Evolutionary conservation across 2,113 vertebrate species (phyloP), one percentile per base, ranked within the genome.

Genomic region (Cyprinodon tularosa): DNA sequence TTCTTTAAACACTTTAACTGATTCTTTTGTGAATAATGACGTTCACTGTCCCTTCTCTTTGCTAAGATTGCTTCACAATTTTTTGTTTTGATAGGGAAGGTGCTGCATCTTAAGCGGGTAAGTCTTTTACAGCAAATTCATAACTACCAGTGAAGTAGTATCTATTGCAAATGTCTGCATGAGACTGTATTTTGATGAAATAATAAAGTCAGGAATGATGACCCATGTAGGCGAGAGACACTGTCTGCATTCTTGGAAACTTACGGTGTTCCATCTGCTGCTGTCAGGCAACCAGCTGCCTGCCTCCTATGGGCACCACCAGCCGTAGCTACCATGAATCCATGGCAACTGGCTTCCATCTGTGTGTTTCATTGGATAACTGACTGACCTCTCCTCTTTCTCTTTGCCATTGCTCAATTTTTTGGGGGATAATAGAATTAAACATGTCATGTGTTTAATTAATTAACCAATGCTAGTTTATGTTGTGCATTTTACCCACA

Each of bases 211-310:
- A 20, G 57, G 77, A 81, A 78, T 59, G 77, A 86, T 84, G 84
- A 90, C 91, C 91, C 79, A 76, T 84, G 82, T 84, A 82, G 85
- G 79, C 82, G 77, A 87, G 77, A 88, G 62, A 83, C 81, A 72
- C 71, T 57, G 85, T 60, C 83, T 84, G 78, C 81, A 84, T 91
- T 89, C 88, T 86, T 85, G 86, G 82, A 90, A 91, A 91, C 82
- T 81, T 80, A 86, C 68, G 15, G 66, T 71, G 76, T 84, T 91
- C 91, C 91, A 93, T 93, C 92, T 93, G 91, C 86, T 91, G 87
- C 87, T 90, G 88, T 88, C 78, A 69, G 77, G 79, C 88, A 89
- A 87, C 90, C 90, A 91, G 91, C 92, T 92, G 90, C 83, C 90
- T 85, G 76, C 78, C 73, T 86, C 84, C 88, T 82, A 82, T 87